Conservation (phyloP, 2,797 vertebrate species). For the Okamejei kenojei region DNA sequence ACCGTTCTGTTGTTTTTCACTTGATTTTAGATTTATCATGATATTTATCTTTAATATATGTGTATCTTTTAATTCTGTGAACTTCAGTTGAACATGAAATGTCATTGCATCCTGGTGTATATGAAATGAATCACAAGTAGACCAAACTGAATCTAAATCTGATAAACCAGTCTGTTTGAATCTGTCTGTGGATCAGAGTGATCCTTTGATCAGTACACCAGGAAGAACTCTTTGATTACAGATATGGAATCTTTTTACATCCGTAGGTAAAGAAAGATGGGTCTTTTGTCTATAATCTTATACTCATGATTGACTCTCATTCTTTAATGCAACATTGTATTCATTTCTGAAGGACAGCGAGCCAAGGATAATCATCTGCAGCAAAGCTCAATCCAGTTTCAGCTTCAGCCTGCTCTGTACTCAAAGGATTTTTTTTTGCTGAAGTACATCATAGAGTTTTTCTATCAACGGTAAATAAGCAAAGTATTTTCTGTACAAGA, state of each 20-base stretch:
- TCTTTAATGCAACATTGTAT: neutral
- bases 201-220: neutral
- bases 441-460: neutral
- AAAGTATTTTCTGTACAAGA: neutral
- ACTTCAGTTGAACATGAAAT: too few species aligned
- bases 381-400: neutral
- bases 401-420: neutral
- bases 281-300: neutral
- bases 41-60: too few species aligned
- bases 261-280: too few species aligned
- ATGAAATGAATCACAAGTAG: too few species aligned
- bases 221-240: neutral
- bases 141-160: too few species aligned
- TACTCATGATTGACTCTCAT: neutral
- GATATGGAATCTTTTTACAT: neutral
- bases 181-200: neutral
- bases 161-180: neutral
- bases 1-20: too few species aligned
- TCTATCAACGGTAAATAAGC: neutral
- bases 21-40: too few species aligned
- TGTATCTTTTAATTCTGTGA: too few species aligned
- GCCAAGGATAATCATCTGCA: too few species aligned
- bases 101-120: too few species aligned
- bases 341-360: too few species aligned
- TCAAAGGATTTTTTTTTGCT: neutral